These are phyloP conservation scores for Sinocyclocheilus anshuiensis DNA, from an alignment of 2,113 vertebrate genomes.

Conservation along the genomic window DNA sequence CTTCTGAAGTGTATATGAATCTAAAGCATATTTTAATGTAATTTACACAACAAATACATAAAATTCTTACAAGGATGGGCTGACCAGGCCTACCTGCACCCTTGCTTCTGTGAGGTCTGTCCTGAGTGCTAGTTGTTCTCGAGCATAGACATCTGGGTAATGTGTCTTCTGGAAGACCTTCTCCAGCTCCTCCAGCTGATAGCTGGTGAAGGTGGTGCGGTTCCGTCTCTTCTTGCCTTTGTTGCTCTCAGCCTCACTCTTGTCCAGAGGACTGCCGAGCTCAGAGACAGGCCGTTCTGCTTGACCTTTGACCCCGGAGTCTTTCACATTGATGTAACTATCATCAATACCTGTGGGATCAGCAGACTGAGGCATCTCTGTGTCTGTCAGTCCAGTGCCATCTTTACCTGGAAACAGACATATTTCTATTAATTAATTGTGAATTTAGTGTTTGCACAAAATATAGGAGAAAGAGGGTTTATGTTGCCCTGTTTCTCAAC, in stretches of 20 bases:
- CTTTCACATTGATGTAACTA: slow-evolving; percentile 88
- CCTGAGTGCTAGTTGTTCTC: slow-evolving; percentile 96
- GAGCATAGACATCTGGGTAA: slow-evolving; percentile 95
- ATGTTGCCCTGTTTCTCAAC: neutral
- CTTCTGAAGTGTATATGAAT: neutral
- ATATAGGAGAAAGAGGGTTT: neutral
- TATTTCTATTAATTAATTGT: neutral
- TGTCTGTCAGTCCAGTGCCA: slow-evolving; percentile 82
- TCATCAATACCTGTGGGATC: slow-evolving; percentile 89
- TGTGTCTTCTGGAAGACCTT: slow-evolving; percentile 99
- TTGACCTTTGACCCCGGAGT: slow-evolving; percentile 76
- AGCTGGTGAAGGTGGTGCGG: slow-evolving; percentile 97
- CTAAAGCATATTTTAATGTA: neutral
- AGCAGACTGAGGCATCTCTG: slow-evolving; percentile 82
- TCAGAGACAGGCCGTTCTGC: slow-evolving; percentile 82
- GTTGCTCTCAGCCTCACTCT: slow-evolving; percentile 90
- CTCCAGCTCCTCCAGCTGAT: slow-evolving; percentile 97
- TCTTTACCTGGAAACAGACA: slow-evolving; percentile 83
- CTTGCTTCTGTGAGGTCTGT: slow-evolving; percentile 97
- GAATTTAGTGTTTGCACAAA: neutral
- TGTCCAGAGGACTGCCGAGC: slow-evolving; percentile 85
- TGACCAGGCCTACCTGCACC: slow-evolving; percentile 84
- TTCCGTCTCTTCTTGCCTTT: slow-evolving; percentile 97
- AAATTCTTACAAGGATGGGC: neutral
- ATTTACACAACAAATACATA: neutral